Base-by-base conservation (phyloP, 2,797 vertebrate species). In the Melanogrammus aeglefinus region DNA sequence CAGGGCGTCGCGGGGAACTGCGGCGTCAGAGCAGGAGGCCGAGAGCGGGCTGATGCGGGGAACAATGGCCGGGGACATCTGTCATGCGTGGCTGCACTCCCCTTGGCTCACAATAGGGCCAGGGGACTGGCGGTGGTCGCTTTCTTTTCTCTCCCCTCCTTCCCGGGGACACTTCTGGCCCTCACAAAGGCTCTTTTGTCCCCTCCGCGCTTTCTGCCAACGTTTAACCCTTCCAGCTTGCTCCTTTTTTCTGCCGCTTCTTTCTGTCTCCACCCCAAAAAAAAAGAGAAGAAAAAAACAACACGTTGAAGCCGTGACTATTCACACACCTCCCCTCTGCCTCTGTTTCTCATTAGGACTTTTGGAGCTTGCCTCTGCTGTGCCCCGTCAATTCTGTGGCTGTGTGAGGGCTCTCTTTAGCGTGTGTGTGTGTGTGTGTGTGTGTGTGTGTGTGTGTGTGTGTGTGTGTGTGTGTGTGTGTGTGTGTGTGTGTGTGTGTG, bases 81-180 rank as follows among this genome's bases (percentile, higher is more conserved):
- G 94, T 95, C 94, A 94, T 94, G 94, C 93, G 90, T 94, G 93
- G 94, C 92, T 94, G 93, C 92, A 91, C 93, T 94, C 91, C 89
- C 89, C 89, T 93, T 89, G 76, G 74, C 89, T 91, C 92, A 94
- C 94, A 95, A 94, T 93, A 85, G 91, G 87, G 87, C 88, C 75
- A 85, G 91, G 92, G 91, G 90, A 92, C 88, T 85, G 90, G 88
- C 91, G 94, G 90, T 89, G 90, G 92, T 93, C 91, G 92, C 91
- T 94, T 95, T 94, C 93, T 94, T 93, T 91, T 91, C 87, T 87
- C 85, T 92, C 89, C 86, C 91, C 92, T 94, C 91, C 92, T 93
- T 94, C 94, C 92, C 89, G 89, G 93, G 92, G 93, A 94, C 91
- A 93, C 93, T 92, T 93, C 89, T 93, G 91, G 86, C 82, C 82